phyloP scores from a whole-genome alignment of 2,888 invertebrate genomes.

The Epistrophe grossulariae region DNA sequence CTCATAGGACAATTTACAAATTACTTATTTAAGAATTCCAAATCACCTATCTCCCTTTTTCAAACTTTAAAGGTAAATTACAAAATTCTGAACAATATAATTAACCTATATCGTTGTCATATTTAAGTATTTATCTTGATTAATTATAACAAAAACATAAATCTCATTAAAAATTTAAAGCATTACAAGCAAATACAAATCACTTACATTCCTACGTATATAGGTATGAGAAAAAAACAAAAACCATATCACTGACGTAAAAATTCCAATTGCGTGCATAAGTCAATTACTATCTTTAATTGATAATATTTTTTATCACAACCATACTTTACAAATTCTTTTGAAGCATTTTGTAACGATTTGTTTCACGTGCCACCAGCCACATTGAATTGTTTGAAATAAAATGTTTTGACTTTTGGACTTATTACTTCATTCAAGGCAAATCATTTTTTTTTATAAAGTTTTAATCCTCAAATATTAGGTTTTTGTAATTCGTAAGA shows the following conservation, averaged over 20 bases:
- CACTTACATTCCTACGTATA: neutral
- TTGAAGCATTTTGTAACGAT: conserved; percentile 20
- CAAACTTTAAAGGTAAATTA: neutral
- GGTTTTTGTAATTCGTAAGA: too few relatives aligned
- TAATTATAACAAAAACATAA: conserved; percentile 29
- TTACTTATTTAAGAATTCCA: neutral
- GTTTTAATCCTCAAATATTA: neutral
- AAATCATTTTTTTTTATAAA: neutral
- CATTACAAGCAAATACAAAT: neutral
- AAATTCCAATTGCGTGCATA: conserved; percentile 24
- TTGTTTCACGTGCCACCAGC: neutral
- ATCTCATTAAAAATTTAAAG: conserved; percentile 29
- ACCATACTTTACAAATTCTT: conserved; percentile 5
- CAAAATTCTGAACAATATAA: neutral
- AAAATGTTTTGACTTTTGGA: conserved; percentile 9
- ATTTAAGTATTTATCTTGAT: conserved; percentile 24
- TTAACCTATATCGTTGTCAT: conserved; percentile 18
- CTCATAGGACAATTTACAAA: too few relatives aligned
- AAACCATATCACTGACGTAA: conserved; percentile 3
- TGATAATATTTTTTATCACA: conserved; percentile 42
- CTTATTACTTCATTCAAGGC: neutral
- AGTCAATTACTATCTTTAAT: conserved; percentile 17
- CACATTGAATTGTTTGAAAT: neutral
- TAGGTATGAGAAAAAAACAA: neutral
- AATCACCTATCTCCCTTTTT: neutral